These are phyloP conservation scores for Hetaerina titia DNA, from an alignment of 2,888 invertebrate genomes.

Conservation along the genomic window DNA sequence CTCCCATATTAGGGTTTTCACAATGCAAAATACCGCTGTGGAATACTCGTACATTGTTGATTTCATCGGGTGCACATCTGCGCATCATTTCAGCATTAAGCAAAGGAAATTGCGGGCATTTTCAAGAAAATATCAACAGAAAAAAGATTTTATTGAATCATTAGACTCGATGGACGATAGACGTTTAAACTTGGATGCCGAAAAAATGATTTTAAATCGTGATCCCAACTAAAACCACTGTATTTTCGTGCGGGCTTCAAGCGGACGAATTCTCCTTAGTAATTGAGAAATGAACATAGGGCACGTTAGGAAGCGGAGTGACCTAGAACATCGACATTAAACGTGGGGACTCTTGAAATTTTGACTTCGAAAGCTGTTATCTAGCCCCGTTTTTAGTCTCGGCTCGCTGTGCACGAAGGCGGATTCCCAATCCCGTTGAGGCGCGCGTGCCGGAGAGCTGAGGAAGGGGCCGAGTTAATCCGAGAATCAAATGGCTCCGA, in stretches of 20 bases:
- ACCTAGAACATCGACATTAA: neutral
- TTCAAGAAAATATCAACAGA: too few relatives aligned
- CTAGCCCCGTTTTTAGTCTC: neutral
- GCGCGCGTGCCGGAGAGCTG: neutral
- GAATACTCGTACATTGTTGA: too few relatives aligned
- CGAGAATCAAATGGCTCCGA: neutral
- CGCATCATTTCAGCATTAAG: too few relatives aligned
- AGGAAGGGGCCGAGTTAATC: neutral
- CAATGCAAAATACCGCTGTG: too few relatives aligned
- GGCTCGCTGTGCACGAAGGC: neutral
- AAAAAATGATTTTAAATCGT: neutral
- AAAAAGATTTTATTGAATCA: too few relatives aligned
- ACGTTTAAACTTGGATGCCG: neutral
- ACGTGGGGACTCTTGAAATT: neutral
- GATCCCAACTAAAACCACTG: neutral
- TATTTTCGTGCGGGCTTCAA: neutral
- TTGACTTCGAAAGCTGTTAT: neutral
- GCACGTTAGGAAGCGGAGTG: neutral
- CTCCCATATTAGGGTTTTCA: too few relatives aligned
- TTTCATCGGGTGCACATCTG: too few relatives aligned
- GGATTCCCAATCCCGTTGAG: neutral
- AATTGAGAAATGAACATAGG: neutral
- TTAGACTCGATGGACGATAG: too few relatives aligned
- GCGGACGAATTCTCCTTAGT: neutral
- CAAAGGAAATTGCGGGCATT: too few relatives aligned